Evolutionary conservation across 2,113 vertebrate species (phyloP), one percentile per base, ranked within the genome.

Genomic region (Pitta sordida): DNA sequence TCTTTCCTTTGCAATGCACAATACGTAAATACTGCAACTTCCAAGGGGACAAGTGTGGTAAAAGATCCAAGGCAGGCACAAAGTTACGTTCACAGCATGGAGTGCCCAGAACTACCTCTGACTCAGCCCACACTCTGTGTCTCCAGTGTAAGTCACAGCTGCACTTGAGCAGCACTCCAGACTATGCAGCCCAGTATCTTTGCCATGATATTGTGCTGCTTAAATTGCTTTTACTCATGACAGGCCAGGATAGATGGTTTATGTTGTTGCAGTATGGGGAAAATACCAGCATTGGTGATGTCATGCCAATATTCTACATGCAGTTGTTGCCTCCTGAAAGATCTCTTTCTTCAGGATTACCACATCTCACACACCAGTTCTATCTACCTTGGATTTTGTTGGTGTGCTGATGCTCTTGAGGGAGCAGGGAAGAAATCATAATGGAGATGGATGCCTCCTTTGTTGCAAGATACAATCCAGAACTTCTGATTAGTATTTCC

Each of bases 1-100:
- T 3, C 43, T 68, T 71, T 15, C 29, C n/a, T 43, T 44, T 83
- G 77, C 49, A 17, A 1, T 19, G 29, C 53, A 29, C 14, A 27
- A 0, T 26, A 3, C 21, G 4, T 23, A 60, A 18, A 12, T 64
- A 22, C 23, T 59, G 59, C 34, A 83, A 7, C 22, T 53, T 36
- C 2, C 0, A 27, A 27, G 23, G 19, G 8, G 24, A 46, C 15
- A 56, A n/a, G 53, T 1, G 2, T 23, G 11, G 15, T 32, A 13
- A 64, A 51, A 24, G 11, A 9, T 29, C 26, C 16, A 53, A 44
- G 67, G 23, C 80, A 56, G 32, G 2, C 21, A 9, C 1, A 0
- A 7, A 29, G 51, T 53, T 15, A 7, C 7, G 52, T 27, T 6
- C 6, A 3, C 39, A 11, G 39, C 39, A 41, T 41, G 39, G 39